Evolutionary conservation across 2,888 invertebrate species (phyloP).

Genomic region (Amphipyra tragopoginis): DNA sequence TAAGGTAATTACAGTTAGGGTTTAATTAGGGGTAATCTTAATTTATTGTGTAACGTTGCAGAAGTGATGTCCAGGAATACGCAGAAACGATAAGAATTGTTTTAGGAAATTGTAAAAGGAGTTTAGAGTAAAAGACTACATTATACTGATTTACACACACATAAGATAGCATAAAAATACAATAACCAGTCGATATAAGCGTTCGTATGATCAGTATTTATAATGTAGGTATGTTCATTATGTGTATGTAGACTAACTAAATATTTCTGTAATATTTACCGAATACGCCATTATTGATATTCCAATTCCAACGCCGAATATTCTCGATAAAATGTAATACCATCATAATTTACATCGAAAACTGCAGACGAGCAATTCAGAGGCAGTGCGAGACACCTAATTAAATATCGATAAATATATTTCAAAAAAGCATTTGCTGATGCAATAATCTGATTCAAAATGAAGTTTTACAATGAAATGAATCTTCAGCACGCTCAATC

Average conservation of each 20-base stretch:
- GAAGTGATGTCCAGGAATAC: constrained; percentile 15
- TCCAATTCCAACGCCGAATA: neutral
- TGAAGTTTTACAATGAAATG: constrained; percentile 63
- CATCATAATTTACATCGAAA: constrained; percentile 1
- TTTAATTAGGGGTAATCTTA: constrained; percentile 56
- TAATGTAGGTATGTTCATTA: too few species aligned
- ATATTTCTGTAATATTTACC: too few species aligned
- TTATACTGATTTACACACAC: too few species aligned
- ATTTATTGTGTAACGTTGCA: constrained; percentile 36
- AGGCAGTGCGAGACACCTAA: constrained; percentile 4
- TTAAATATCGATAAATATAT: constrained; percentile 16
- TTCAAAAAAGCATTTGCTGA: constrained; percentile 43
- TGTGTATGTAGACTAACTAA: too few species aligned
- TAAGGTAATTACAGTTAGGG: constrained; percentile 50
- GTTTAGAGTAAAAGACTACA: too few species aligned
- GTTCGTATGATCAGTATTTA: too few species aligned
- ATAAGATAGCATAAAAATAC: neutral
- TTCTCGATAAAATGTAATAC: neutral
- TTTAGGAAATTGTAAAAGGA: neutral
- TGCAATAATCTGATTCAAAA: constrained; percentile 56
- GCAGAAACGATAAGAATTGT: constrained; percentile 2
- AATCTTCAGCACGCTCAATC: constrained; percentile 64
- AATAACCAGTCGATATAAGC: too few species aligned
- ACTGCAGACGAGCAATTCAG: neutral
- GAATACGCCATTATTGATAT: too few species aligned